Conservation (phyloP, 2,888 invertebrate species). For the Synergus japonicus region DNA sequence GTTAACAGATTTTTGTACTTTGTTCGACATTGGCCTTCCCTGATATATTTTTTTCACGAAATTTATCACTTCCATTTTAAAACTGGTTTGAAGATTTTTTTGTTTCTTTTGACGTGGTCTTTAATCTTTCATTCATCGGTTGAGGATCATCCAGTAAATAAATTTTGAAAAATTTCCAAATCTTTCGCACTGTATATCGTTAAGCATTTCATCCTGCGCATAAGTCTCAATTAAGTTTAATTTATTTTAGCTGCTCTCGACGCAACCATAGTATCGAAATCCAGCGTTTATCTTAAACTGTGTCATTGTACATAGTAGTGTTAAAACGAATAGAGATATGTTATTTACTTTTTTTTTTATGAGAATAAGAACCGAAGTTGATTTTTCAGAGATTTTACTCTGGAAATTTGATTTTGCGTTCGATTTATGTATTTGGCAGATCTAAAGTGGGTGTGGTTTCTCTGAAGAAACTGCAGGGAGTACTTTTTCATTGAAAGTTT, state of each 20-base stretch:
- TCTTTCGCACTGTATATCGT: background rate
- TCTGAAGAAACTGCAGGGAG: background rate
- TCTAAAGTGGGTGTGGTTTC: background rate
- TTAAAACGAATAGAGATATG: background rate
- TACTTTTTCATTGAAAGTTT: background rate
- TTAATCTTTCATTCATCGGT: background rate
- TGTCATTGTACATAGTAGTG: slow-evolving; percentile 32
- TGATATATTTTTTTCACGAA: too few species aligned
- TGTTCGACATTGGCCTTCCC: too few species aligned
- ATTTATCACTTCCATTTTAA: too few species aligned
- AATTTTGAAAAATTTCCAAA: too few species aligned
- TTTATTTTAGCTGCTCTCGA: slow-evolving; percentile 2
- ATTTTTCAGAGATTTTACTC: background rate
- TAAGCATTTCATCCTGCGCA: slow-evolving; percentile 6
- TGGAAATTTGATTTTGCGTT: background rate
- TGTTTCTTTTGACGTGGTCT: background rate
- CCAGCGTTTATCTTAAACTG: slow-evolving; percentile 15
- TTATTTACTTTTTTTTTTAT: slow-evolving; percentile 45
- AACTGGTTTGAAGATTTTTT: too few species aligned
- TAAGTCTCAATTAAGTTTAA: slow-evolving; percentile 13
- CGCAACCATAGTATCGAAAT: background rate
- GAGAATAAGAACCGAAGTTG: slow-evolving; percentile 73
- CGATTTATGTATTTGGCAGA: background rate
- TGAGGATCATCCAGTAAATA: background rate
- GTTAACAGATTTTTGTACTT: too few species aligned